Conservation (phyloP, 2,113 vertebrate species). For the Eretmochelys imbricata region DNA sequence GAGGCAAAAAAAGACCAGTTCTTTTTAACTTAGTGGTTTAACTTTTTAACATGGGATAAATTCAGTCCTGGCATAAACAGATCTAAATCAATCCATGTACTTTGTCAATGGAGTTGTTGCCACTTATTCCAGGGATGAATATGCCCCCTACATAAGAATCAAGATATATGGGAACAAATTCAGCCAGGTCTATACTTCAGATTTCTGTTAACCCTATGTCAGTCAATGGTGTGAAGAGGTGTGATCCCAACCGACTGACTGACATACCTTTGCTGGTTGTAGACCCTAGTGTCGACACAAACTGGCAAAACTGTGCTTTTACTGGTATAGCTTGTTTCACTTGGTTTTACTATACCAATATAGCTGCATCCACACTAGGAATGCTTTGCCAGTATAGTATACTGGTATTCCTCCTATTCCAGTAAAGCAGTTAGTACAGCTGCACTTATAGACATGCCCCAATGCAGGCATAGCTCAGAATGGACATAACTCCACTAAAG, state of each 20-base stretch:
- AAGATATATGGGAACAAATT: fast-evolving
- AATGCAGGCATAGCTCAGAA: neutral
- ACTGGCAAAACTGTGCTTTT: neutral
- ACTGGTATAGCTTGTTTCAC: neutral
- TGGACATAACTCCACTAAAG: fast-evolving
- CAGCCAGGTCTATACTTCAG: neutral
- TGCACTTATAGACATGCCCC: too few species aligned
- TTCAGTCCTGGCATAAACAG: constrained; percentile 32
- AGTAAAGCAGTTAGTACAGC: too few species aligned
- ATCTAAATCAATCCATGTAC: neutral
- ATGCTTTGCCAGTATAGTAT: neutral
- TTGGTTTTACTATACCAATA: neutral
- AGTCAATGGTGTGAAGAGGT: too few species aligned
- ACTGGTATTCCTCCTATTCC: neutral
- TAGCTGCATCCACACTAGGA: neutral
- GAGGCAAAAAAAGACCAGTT: neutral
- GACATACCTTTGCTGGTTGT: neutral
- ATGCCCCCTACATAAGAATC: neutral
- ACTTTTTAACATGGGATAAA: neutral
- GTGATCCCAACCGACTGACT: neutral
- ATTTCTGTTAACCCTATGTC: too few species aligned
- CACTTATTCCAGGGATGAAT: neutral
- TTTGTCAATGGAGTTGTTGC: neutral
- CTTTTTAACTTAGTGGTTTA: neutral
- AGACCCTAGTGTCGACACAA: neutral